Base-by-base conservation (phyloP, 1,140 invertebrate species). In the Antheraea pernyi region DNA sequence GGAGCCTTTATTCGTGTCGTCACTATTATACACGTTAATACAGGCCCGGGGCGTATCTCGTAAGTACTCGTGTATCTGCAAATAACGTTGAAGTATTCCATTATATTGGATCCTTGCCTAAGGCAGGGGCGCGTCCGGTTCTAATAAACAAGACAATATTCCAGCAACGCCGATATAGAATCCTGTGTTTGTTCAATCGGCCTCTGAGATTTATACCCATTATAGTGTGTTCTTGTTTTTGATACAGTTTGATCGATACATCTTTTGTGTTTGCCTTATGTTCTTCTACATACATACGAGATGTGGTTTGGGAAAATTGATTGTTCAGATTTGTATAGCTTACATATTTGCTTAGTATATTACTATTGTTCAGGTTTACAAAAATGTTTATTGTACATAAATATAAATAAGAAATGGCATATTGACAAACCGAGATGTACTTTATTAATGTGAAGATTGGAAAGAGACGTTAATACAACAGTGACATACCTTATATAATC, bases 81-180 rank as follows among this genome's bases (percentile, higher is more conserved):
- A 91, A 91, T 89, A 91, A 88, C 77, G 77, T 78, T 85, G 80
- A 89, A 90, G 86, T 89, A 89, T 90, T 89, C 82, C 82, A 89
- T 91, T 89, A 89, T 91, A 89, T 91, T 83, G 83, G 83, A 89
- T 88, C 89, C 87, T 87, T 73, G 82, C 88, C 88, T 73, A 60
- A 65, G 85, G 89, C 84, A 59, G 60, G 70, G 76, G 81, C 73
- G 71, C 86, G 84, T 84, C 86, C 82, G 83, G 79, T 83, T 80
- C 79, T 86, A 85, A 85, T 89, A 89, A 88, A 85, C 83, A 84
- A 91, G 86, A 86, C 82, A 84, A 86, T 89, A 84, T 85, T 81
- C 77, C 65, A 70, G 72, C 70, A 74, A 73, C 63, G 71, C 69
- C 58, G 66, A 68, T 74, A 76, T 68, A 65, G 69, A 74, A 63